Percentiles rank a stretch among this genome's conserved stretches.
Conservation (phyloP, 2,797 vertebrate species). For the Brachyrhaphis roseni region DNA sequence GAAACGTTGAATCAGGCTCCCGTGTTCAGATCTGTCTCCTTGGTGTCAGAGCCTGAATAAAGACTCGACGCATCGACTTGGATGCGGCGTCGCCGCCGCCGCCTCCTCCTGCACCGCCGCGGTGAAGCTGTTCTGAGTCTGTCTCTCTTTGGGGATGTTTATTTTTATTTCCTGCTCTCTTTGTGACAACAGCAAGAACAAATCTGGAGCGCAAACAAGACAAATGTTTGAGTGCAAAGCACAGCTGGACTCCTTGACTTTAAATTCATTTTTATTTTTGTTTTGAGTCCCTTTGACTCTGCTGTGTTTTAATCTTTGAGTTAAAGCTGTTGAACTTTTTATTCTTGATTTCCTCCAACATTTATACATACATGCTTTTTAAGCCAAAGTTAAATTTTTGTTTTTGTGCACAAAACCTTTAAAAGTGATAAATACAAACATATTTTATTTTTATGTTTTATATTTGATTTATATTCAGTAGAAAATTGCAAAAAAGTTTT, state of each 20-base stretch:
- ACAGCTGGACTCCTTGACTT: conserved; percentile 8
- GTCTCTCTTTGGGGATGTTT: conserved; percentile 38
- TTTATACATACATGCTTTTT: not conserved
- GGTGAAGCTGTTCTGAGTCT: conserved; percentile 23
- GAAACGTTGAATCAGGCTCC: not conserved
- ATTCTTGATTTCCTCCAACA: not conserved
- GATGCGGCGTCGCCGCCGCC: not conserved
- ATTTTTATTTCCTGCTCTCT: conserved; percentile 38
- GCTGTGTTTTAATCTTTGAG: conserved; percentile 25
- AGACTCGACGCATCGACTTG: conserved; percentile 2
- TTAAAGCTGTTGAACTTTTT: conserved; percentile 4
- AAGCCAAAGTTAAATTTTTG: not conserved
- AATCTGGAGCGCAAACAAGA: conserved; percentile 37
- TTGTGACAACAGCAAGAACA: conserved; percentile 33
- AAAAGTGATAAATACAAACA: not conserved
- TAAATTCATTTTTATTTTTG: conserved; percentile 6
- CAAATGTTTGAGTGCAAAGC: conserved; percentile 19
- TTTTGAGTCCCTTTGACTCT: not conserved
- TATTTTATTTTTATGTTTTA: not conserved
- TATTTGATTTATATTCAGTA: not conserved
- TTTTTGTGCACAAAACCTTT: not conserved
- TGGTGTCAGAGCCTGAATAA: not conserved
- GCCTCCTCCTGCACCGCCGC: conserved; percentile 14
- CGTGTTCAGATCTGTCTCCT: not conserved
- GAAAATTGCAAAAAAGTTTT: too few species aligned